phyloP scores from a whole-genome alignment of 1,140 invertebrate genomes.

The Halesus radiatus region DNA sequence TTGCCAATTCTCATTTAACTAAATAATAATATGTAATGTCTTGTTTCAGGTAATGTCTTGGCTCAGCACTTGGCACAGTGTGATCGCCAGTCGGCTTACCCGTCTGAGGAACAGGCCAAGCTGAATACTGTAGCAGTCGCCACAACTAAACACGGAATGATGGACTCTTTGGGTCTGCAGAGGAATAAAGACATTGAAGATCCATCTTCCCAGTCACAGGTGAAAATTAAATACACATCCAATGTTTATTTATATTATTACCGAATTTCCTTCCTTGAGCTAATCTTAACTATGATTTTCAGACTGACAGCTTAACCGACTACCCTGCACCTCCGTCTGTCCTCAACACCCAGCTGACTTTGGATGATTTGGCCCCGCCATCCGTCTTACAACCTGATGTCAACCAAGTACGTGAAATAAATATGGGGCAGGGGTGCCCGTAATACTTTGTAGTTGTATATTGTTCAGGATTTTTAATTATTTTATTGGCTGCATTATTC shows the following conservation, averaged over 20 bases:
- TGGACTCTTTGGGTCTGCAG: slow-evolving; percentile 55
- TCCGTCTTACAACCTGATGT: slow-evolving; percentile 65
- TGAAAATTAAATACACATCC: slow-evolving; percentile 10
- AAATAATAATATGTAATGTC: background rate
- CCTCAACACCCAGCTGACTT: slow-evolving; percentile 67
- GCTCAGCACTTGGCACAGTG: slow-evolving; percentile 76
- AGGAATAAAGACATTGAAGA: slow-evolving; percentile 51
- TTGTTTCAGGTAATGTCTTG: slow-evolving; percentile 70
- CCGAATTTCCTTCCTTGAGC: background rate
- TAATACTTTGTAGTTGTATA: too few relatives aligned
- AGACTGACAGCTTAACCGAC: slow-evolving; percentile 60
- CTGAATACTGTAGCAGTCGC: slow-evolving; percentile 66
- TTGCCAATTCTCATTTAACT: background rate
- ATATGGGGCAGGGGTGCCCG: too few relatives aligned
- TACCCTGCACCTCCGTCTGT: slow-evolving; percentile 65
- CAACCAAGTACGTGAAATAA: too few relatives aligned
- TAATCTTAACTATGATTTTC: slow-evolving; percentile 27
- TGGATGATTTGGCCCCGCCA: slow-evolving; percentile 67
- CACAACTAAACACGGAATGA: slow-evolving; percentile 53
- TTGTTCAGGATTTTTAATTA: too few relatives aligned
- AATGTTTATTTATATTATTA: slow-evolving; percentile 2
- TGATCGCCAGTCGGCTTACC: slow-evolving; percentile 75
- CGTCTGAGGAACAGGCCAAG: slow-evolving; percentile 71
- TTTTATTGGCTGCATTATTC: too few relatives aligned
- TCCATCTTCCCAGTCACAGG: slow-evolving; percentile 37